Conservation (phyloP, 2,888 invertebrate species). For the Phengaris alcon region DNA sequence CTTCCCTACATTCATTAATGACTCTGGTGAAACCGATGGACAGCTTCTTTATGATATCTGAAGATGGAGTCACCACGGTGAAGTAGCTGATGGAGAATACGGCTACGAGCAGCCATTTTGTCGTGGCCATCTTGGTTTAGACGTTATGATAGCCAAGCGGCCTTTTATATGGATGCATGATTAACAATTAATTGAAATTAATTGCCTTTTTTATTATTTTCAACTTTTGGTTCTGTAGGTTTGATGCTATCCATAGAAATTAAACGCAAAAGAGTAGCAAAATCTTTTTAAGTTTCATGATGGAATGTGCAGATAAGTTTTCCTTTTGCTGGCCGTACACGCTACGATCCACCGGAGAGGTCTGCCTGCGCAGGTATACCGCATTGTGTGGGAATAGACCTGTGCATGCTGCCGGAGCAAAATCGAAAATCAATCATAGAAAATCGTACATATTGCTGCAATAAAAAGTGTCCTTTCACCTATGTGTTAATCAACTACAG, state of each 20-base stretch:
- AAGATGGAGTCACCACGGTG: constrained; percentile 44
- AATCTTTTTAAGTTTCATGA: no score
- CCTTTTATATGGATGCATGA: constrained; percentile 9
- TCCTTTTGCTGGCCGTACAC: no score
- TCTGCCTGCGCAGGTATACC: no score
- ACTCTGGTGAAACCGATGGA: constrained; percentile 52
- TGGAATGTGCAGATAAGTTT: no score
- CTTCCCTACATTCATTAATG: constrained; percentile 56
- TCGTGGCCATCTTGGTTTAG: constrained; percentile 44
- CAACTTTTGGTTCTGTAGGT: not conserved
- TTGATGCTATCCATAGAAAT: not conserved
- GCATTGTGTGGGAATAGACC: no score
- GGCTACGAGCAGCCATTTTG: constrained; percentile 46
- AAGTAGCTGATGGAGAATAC: constrained; percentile 37
- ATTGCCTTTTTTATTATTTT: constrained; percentile 5
- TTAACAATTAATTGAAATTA: constrained; percentile 3
- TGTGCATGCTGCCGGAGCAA: no score
- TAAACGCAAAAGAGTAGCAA: not conserved
- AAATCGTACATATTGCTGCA: no score
- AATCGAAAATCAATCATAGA: no score
- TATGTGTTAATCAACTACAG: no score
- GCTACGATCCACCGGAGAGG: no score
- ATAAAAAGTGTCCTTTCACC: no score
- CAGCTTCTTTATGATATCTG: constrained; percentile 59
- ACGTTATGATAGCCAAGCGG: not conserved